phyloP scores from a whole-genome alignment of 2,888 invertebrate species.

The Orchesella flavescens region DNA sequence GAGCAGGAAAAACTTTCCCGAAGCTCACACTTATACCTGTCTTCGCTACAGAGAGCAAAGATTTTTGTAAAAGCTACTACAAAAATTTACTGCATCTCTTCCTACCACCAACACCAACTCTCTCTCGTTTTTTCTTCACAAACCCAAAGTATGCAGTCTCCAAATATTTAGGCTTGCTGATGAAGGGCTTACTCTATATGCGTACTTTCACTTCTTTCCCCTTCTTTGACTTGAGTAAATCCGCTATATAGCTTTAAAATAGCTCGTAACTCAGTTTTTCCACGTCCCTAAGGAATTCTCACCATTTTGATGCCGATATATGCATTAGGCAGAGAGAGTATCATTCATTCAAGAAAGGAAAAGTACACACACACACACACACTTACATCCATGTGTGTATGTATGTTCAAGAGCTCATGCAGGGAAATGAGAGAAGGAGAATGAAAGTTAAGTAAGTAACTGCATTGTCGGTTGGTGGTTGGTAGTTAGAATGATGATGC shows the following conservation, averaged over 20 bases:
- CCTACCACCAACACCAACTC: not conserved
- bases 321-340: not conserved
- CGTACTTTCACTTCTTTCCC: not conserved
- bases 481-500: not conserved
- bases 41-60: no score
- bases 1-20: no score
- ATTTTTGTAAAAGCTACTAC: not conserved
- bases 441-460: not conserved
- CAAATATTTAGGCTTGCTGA: not conserved
- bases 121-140: not conserved
- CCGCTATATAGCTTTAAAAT: slow-evolving; percentile 9
- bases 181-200: not conserved
- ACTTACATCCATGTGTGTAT: no score
- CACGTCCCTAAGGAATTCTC: slow-evolving; percentile 4
- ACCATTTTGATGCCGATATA: slow-evolving; percentile 13
- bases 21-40: no score
- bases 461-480: not conserved
- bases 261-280: not conserved
- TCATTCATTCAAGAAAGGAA: not conserved
- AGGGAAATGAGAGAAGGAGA: not conserved
- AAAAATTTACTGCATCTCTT: not conserved
- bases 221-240: not conserved
- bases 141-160: not conserved
- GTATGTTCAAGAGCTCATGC: not conserved
- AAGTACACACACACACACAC: not conserved